These are phyloP conservation scores for Acleris literana DNA, from an alignment of 2,888 invertebrate genomes.

Conservation along the genomic window DNA sequence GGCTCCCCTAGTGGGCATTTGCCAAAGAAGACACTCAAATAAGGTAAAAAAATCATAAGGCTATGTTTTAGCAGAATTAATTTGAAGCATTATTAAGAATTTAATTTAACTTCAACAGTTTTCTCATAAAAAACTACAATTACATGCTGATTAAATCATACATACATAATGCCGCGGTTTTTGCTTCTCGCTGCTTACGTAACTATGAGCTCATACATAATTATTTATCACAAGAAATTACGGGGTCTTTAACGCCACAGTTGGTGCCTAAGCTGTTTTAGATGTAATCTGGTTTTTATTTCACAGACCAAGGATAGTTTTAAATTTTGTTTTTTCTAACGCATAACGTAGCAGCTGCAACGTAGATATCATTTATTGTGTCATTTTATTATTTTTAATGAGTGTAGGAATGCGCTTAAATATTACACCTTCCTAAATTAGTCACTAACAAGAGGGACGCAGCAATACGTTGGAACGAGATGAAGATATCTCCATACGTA, in stretches of 20 bases:
- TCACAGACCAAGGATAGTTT: background rate
- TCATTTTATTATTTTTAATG: too few species aligned
- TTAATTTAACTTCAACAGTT: background rate
- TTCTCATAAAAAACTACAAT: constrained; percentile 8
- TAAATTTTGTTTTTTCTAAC: background rate
- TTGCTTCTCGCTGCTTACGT: constrained; percentile 57
- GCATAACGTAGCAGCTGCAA: background rate
- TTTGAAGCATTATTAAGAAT: too few species aligned
- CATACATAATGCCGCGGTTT: constrained; percentile 43
- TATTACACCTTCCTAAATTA: too few species aligned
- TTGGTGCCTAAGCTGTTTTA: background rate
- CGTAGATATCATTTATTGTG: too few species aligned
- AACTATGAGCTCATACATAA: constrained; percentile 60
- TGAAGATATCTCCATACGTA: too few species aligned
- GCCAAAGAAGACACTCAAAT: too few species aligned
- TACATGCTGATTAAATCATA: constrained; percentile 22
- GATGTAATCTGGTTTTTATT: background rate
- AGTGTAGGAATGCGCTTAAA: too few species aligned
- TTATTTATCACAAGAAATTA: constrained; percentile 40
- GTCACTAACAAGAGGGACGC: too few species aligned
- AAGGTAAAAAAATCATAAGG: too few species aligned
- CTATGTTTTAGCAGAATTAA: too few species aligned
- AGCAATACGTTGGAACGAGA: too few species aligned
- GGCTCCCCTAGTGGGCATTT: too few species aligned
- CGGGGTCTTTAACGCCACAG: constrained; percentile 8